phyloP scores from a whole-genome alignment of 1,140 invertebrate species.

The Drosophila orena region DNA sequence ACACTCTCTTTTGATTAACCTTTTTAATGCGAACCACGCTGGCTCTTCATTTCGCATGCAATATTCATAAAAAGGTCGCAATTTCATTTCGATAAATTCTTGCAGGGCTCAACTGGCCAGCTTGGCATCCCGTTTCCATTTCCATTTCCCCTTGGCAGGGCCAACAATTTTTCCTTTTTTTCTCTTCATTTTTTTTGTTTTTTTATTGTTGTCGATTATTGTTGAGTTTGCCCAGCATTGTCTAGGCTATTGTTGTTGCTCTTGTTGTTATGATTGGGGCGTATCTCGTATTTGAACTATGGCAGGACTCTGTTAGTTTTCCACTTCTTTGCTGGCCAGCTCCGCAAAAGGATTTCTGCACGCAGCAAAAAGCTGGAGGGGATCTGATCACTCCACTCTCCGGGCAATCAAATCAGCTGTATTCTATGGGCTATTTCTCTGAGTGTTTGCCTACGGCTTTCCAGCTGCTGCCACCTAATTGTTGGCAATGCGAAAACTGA shows the following conservation, averaged over 20 bases:
- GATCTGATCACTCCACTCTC: no score
- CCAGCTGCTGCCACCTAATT: constrained; percentile 79
- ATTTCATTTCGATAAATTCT: constrained; percentile 63
- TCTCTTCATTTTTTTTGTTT: background rate
- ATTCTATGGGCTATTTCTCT: constrained; percentile 5
- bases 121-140: constrained; percentile 39
- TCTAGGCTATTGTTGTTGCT: constrained; percentile 4
- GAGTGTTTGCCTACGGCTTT: constrained; percentile 38
- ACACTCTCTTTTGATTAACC: constrained; percentile 35
- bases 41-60: constrained; percentile 48
- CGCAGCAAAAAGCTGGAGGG: constrained; percentile 4
- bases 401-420: background rate
- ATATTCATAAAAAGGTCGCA: constrained; percentile 59
- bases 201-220: constrained; percentile 79
- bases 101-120: constrained; percentile 39
- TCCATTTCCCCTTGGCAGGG: constrained; percentile 13
- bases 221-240: constrained; percentile 48
- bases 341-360: constrained; percentile 24
- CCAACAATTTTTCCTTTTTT: constrained; percentile 39
- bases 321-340: constrained; percentile 24
- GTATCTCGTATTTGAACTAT: constrained; percentile 48
- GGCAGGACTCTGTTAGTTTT: constrained; percentile 45
- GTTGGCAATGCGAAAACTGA: constrained; percentile 76
- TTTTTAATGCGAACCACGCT: constrained; percentile 32
- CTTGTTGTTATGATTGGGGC: constrained; percentile 8